phyloP scores from a whole-genome alignment of 2,797 vertebrate species.

The Cheirogaleus major region DNA sequence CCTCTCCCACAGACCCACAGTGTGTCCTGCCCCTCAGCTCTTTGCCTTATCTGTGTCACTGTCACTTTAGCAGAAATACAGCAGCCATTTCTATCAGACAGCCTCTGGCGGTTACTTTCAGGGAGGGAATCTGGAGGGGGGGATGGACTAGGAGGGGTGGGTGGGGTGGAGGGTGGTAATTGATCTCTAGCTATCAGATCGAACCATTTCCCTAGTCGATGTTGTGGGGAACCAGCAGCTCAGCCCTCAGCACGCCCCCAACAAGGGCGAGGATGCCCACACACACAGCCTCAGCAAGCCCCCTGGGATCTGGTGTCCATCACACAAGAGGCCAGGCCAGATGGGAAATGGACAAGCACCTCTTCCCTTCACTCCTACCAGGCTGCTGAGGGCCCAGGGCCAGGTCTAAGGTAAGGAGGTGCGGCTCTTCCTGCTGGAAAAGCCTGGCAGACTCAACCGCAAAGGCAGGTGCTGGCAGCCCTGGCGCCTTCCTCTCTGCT shows the following conservation, averaged over 20 bases:
- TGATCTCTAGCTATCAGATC: background rate
- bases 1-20: background rate
- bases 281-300: background rate
- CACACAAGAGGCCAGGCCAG: background rate
- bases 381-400: background rate
- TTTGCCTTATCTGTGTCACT: conserved; percentile 68
- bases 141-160: background rate
- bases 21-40: background rate
- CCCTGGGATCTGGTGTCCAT: background rate
- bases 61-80: conserved; percentile 74
- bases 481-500: background rate
- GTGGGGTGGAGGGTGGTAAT: background rate
- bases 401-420: background rate
- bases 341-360: background rate
- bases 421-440: background rate
- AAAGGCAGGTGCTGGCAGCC: background rate
- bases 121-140: background rate
- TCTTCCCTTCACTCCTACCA: background rate
- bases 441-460: background rate
- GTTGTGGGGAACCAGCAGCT: background rate
- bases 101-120: conserved; percentile 25
- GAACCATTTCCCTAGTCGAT: background rate
- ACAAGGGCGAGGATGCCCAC: background rate
- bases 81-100: conserved; percentile 31
- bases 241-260: background rate